Base-by-base conservation (phyloP, 2,113 vertebrate species). In the Corythoichthys haematopterus region DNA sequence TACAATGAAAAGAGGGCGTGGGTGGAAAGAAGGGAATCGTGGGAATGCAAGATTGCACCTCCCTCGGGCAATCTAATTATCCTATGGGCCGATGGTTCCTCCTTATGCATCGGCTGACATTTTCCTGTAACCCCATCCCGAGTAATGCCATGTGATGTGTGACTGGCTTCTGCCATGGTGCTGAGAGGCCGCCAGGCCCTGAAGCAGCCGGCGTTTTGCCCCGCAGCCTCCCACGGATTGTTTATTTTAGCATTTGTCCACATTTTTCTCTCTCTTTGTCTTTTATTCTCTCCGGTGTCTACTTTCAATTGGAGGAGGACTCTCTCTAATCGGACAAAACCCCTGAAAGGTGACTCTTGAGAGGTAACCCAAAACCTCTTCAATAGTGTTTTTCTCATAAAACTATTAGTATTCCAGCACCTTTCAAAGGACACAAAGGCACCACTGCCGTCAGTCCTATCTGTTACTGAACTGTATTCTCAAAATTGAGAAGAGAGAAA, bases 61-160 rank as follows among this genome's bases (percentile, higher is more conserved):
- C 85, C 90, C 88, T 76, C 72, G 65, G 90, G 90, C 86, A 75
- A 86, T 88, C 84, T 70, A 90, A 90, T 91, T 88, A 90, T 91
- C 87, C 87, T 88, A 89, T 87, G 87, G 90, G 85, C 89, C 88
- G 82, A 84, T 90, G 88, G 88, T 82, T 90, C 85, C 86, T 91
- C 85, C 87, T 90, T 87, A 88, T 89, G 87, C 85, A 87, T 80
- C 76, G 79, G 86, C 85, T 91, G 89, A 91, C 90, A 91, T 91
- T 91, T 91, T 86, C 83, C 84, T 88, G 88, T 89, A 90, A 90
- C 88, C 88, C 87, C 89, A 90, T 89, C 85, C 88, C 68, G 75
- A 80, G 88, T 89, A 91, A 91, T 89, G 85, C 86, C 87, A 88
- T 86, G 88, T 90, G 88, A 90, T 90, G 89, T 88, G 83, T 88